A percentile compares a stretch with the other conserved stretches of the same genome.
These are phyloP conservation scores for Psephotus haematonotus DNA, from an alignment of 2,113 vertebrate genomes.

Conservation along the genomic window DNA sequence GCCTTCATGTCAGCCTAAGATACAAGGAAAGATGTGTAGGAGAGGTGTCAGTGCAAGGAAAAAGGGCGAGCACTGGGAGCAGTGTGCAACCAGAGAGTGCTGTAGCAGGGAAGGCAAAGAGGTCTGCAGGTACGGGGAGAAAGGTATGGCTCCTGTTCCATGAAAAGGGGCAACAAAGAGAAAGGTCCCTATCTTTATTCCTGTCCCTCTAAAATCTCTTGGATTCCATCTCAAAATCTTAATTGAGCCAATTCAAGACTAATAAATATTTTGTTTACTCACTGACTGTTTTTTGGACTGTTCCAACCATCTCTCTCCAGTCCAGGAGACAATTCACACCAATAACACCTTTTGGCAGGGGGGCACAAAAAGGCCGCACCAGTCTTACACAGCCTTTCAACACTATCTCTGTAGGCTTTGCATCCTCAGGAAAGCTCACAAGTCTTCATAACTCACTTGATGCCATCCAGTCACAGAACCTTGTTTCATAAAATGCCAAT, in stretches of 20 bases:
- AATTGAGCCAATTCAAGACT: not conserved
- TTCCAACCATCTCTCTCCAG: not conserved
- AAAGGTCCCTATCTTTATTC: not conserved
- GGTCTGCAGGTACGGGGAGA: not conserved
- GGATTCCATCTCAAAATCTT: not conserved
- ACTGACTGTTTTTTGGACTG: not conserved
- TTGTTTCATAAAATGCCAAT: not conserved
- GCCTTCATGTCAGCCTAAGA: not conserved
- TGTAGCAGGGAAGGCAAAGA: not conserved
- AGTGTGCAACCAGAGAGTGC: not conserved
- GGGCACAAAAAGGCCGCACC: not conserved
- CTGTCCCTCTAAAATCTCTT: not conserved
- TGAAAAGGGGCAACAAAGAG: not conserved
- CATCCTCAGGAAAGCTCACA: not conserved
- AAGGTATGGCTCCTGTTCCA: not conserved
- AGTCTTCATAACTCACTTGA: not conserved
- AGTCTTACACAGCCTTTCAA: not conserved
- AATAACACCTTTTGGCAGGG: not conserved
- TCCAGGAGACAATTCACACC: not conserved
- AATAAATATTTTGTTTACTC: not conserved
- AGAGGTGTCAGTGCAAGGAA: not conserved
- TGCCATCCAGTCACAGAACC: not conserved
- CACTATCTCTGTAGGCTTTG: not conserved
- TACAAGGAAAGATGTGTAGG: not conserved
- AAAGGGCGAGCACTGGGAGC: not conserved